Conservation (phyloP, 1,140 invertebrate genomes). For the Leptinotarsa undecemlineata region DNA sequence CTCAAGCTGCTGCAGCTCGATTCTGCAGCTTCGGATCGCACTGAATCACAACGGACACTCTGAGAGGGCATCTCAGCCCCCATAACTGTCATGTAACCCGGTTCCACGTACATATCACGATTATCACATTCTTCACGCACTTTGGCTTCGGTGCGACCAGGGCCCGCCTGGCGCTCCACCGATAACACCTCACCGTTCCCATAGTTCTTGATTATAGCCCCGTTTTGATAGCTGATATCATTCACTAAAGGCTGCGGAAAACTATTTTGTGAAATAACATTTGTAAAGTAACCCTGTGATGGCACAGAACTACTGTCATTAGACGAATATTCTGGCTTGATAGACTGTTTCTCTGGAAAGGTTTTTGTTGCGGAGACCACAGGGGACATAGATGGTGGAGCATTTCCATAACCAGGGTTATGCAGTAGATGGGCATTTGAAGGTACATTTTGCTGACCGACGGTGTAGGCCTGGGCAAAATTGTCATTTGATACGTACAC, state of each 20-base stretch:
- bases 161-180: slow-evolving; percentile 41
- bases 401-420: slow-evolving; percentile 39
- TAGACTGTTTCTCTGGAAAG: slow-evolving; percentile 41
- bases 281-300: slow-evolving; percentile 38
- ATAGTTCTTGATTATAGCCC: slow-evolving; percentile 45
- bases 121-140: slow-evolving; percentile 47
- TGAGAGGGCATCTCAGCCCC: slow-evolving; percentile 46
- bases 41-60: slow-evolving; percentile 55
- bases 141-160: slow-evolving; percentile 42
- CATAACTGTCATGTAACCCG: slow-evolving; percentile 49
- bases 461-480: slow-evolving; percentile 54
- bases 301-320: background rate
- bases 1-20: slow-evolving; percentile 58
- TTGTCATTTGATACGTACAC: slow-evolving; percentile 58
- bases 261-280: slow-evolving; percentile 44
- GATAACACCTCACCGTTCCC: slow-evolving; percentile 39
- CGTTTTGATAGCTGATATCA: slow-evolving; percentile 43
- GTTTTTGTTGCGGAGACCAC: slow-evolving; percentile 41
- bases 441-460: slow-evolving; percentile 50
- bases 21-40: slow-evolving; percentile 57
- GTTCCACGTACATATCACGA: slow-evolving; percentile 42
- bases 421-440: slow-evolving; percentile 34
- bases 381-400: slow-evolving; percentile 44
- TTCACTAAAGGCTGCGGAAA: slow-evolving; percentile 44
- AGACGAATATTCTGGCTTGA: slow-evolving; percentile 26